Percentiles rank a stretch among this genome's conserved stretches.
phyloP scores from a whole-genome alignment of 1,140 invertebrate genomes.

The Sycophila sp. region DNA sequence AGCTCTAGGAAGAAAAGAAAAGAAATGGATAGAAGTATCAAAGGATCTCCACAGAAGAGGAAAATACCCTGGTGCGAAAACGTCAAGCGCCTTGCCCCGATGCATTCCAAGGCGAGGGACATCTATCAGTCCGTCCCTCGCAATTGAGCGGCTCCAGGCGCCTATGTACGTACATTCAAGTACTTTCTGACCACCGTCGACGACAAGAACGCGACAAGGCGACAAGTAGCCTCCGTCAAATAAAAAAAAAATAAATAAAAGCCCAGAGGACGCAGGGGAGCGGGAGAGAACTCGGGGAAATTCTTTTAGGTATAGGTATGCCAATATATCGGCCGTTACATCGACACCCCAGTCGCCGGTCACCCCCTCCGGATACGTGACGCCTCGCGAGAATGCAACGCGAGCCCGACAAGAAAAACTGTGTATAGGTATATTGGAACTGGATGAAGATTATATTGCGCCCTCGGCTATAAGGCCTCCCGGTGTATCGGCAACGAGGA shows the following conservation, averaged over 20 bases:
- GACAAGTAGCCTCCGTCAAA: no score
- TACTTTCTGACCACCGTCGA: not conserved
- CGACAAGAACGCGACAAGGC: slow-evolving; percentile 47
- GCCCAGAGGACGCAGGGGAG: slow-evolving; percentile 46
- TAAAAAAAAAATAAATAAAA: no score
- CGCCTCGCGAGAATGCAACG: slow-evolving; percentile 59
- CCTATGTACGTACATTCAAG: no score
- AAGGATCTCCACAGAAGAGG: no score
- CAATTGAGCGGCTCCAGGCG: no score
- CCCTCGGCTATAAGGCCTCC: not conserved
- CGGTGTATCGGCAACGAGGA: not conserved
- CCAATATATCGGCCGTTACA: slow-evolving; percentile 64
- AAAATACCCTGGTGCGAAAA: not conserved
- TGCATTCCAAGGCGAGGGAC: slow-evolving; percentile 60
- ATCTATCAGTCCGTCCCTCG: slow-evolving; percentile 55
- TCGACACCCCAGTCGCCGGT: slow-evolving; percentile 40
- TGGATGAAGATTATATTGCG: slow-evolving; percentile 1
- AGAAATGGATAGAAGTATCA: no score
- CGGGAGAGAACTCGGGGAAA: slow-evolving; percentile 51
- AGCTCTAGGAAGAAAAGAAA: no score
- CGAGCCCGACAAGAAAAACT: slow-evolving; percentile 28
- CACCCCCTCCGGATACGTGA: slow-evolving; percentile 59
- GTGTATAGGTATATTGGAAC: not conserved
- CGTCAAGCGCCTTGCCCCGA: slow-evolving; percentile 31
- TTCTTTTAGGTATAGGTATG: slow-evolving; percentile 66